A percentile compares a stretch with the other conserved stretches of the same genome.
Evolutionary conservation across 2,113 vertebrate species (phyloP).

Genomic region (Eclectus roratus): DNA sequence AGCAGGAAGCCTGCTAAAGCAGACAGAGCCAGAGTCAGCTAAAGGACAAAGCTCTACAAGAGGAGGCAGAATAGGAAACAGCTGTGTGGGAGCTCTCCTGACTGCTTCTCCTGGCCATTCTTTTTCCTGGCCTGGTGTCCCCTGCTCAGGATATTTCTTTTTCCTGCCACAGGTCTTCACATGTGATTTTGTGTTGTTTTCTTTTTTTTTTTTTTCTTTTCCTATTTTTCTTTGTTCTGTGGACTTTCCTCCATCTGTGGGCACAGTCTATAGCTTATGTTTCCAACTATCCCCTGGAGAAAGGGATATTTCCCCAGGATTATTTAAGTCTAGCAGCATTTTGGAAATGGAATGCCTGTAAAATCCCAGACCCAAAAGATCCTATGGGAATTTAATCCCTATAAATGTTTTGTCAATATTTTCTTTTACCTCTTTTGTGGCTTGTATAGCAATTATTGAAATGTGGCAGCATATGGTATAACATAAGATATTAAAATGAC

Average conservation of each 20-base stretch:
- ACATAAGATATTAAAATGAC: slow-evolving; percentile 69
- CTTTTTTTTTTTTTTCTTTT: neutral
- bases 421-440: slow-evolving; percentile 65
- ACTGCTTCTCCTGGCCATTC: neutral
- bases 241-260: neutral
- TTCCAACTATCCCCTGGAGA: slow-evolving; percentile 40
- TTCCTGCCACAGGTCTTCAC: slow-evolving; percentile 13
- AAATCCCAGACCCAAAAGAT: slow-evolving; percentile 35
- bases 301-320: slow-evolving; percentile 57
- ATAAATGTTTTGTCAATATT: slow-evolving; percentile 52
- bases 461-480: slow-evolving; percentile 61
- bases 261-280: neutral
- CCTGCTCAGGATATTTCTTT: neutral
- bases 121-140: neutral
- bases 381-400: slow-evolving; percentile 50
- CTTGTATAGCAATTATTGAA: slow-evolving; percentile 62
- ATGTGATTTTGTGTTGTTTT: neutral
- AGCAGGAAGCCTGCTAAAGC: slow-evolving; percentile 26
- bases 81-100: slow-evolving; percentile 12
- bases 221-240: slow-evolving; percentile 1
- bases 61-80: slow-evolving; percentile 16
- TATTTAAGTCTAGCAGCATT: slow-evolving; percentile 70
- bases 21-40: slow-evolving; percentile 39
- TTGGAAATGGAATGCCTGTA: slow-evolving; percentile 38
- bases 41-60: slow-evolving; percentile 5